Conservation (phyloP, 2,797 vertebrate genomes). For the Gadopsis marmoratus region DNA sequence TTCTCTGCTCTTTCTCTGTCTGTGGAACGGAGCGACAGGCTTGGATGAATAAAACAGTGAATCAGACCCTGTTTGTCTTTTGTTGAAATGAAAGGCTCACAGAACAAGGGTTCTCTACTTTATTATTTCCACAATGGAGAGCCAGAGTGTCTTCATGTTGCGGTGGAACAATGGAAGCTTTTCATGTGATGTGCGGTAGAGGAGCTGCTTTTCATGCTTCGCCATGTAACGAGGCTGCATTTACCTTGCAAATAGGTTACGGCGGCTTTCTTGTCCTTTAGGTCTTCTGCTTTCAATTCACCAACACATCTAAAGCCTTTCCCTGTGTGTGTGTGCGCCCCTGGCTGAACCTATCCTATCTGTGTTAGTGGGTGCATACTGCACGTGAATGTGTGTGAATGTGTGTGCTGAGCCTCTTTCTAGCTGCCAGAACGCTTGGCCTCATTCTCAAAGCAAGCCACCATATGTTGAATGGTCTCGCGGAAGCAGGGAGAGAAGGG, state of each 20-base stretch:
- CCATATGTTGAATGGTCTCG: constrained; percentile 70
- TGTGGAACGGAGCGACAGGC: constrained; percentile 16
- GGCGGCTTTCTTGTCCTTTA: constrained; percentile 44
- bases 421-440: constrained; percentile 61
- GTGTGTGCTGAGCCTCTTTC: constrained; percentile 23
- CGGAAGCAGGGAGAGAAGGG: constrained; percentile 25
- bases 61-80: constrained; percentile 76
- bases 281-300: constrained; percentile 40
- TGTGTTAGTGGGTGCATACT: constrained; percentile 12
- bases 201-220: constrained; percentile 61
- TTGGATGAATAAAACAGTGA: constrained; percentile 65
- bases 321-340: constrained; percentile 1
- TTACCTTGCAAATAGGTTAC: constrained; percentile 82
- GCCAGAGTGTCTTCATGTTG: constrained; percentile 56
- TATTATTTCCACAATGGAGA: constrained; percentile 73
- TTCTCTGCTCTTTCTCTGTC: constrained; percentile 22
- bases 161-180: constrained; percentile 63
- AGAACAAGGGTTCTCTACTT: constrained; percentile 70
- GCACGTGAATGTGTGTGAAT: neutral
- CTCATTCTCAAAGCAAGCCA: constrained; percentile 71
- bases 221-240: constrained; percentile 72
- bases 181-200: constrained; percentile 60
- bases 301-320: constrained; percentile 24
- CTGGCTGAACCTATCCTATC: constrained; percentile 11
- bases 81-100: constrained; percentile 76